Conservation (phyloP, 2,888 invertebrate species). For the Meganola albula region DNA sequence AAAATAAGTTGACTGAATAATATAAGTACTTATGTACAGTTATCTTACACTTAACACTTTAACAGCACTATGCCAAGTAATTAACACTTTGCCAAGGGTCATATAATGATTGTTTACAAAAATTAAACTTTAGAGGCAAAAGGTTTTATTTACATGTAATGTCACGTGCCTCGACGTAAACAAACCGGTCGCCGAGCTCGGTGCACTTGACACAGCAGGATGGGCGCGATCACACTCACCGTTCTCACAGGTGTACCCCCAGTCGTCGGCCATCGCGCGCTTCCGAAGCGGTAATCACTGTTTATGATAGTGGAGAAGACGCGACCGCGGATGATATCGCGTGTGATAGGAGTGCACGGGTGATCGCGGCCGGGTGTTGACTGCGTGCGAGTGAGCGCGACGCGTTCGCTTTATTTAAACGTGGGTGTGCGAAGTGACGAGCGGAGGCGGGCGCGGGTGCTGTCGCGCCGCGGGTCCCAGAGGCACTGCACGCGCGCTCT, state of each 20-base stretch:
- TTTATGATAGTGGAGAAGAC: conserved; percentile 27
- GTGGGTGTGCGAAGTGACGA: conserved; percentile 32
- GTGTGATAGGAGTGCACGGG: conserved; percentile 55
- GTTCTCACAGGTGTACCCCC: conserved; percentile 80
- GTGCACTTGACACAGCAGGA: conserved; percentile 30
- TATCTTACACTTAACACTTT: too few relatives aligned
- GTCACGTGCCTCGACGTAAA: conserved; percentile 72
- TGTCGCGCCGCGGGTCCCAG: conserved; percentile 30
- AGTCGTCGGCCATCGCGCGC: conserved; percentile 67
- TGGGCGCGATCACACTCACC: conserved; percentile 76
- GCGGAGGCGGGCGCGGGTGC: conserved; percentile 25
- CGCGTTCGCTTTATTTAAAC: conserved; percentile 59
- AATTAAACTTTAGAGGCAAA: too few relatives aligned
- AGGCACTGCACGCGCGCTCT: conserved; percentile 43
- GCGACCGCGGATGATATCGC: conserved; percentile 36
- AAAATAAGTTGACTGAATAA: too few relatives aligned
- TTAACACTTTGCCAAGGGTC: too few relatives aligned
- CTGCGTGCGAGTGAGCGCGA: conserved; percentile 62
- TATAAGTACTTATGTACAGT: too few relatives aligned
- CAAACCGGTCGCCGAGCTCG: conserved; percentile 60
- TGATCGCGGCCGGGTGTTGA: conserved; percentile 62
- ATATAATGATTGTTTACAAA: too few relatives aligned
- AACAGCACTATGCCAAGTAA: too few relatives aligned
- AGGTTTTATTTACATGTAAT: conserved; percentile 45
- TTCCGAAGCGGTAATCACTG: conserved; percentile 40